Evolutionary conservation across 2,888 invertebrate genomes (phyloP).

Genomic region (Lepetodrilus schrolli): DNA sequence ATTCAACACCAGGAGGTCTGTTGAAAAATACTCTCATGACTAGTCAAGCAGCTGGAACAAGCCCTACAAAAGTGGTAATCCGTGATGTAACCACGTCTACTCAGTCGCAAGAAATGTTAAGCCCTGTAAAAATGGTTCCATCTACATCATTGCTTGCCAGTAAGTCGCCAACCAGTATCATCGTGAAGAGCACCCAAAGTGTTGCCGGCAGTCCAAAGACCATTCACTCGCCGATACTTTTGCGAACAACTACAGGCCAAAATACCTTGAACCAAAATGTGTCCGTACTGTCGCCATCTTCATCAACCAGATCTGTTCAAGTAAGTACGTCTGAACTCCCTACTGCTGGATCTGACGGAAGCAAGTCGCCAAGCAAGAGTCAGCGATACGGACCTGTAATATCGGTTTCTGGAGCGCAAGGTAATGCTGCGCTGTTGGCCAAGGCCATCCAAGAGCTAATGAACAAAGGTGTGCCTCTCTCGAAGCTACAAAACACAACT

Average conservation of each 20-base stretch:
- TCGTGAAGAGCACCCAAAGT: too few species aligned
- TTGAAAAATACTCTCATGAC: neutral
- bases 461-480: neutral
- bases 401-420: neutral
- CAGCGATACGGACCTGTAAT: neutral
- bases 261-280: too few species aligned
- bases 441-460: constrained; percentile 1
- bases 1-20: neutral
- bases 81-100: too few species aligned
- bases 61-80: too few species aligned
- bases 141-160: too few species aligned
- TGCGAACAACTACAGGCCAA: too few species aligned
- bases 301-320: neutral
- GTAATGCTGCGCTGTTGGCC: neutral
- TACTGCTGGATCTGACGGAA: neutral
- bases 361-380: neutral
- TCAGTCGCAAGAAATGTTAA: too few species aligned
- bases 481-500: neutral
- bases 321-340: neutral
- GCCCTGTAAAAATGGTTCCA: too few species aligned
- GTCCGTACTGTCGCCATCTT: neutral
- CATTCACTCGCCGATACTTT: too few species aligned
- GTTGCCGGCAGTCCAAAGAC: too few species aligned
- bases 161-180: too few species aligned
- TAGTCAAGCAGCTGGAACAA: too few species aligned